These are phyloP conservation scores for Cactoblastis cactorum DNA, from an alignment of 2,888 invertebrate genomes.

Conservation along the genomic window DNA sequence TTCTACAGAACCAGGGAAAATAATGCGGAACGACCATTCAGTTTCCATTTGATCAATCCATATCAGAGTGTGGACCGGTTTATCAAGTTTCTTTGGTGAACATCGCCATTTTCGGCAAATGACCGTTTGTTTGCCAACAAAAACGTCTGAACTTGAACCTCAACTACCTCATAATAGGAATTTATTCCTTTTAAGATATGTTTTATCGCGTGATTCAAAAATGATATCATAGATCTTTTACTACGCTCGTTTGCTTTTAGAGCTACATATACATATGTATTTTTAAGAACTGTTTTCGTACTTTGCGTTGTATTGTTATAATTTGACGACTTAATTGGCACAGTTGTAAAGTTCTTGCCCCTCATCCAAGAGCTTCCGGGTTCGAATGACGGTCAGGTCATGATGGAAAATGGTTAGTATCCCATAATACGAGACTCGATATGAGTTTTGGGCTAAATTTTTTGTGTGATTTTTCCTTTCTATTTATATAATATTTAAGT, in stretches of 20 bases:
- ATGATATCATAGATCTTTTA: neutral
- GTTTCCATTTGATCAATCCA: slow-evolving; percentile 7
- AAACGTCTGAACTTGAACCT: slow-evolving; percentile 15
- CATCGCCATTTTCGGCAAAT: slow-evolving; percentile 22
- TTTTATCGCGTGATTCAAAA: neutral
- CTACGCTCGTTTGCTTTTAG: neutral
- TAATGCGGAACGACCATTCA: neutral
- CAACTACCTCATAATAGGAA: neutral
- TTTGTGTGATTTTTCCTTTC: too few species aligned
- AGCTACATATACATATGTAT: too few species aligned
- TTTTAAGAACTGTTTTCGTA: neutral
- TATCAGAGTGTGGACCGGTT: slow-evolving; percentile 24
- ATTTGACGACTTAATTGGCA: too few species aligned
- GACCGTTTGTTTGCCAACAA: slow-evolving; percentile 20
- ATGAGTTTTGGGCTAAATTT: too few species aligned
- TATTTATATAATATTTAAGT: too few species aligned
- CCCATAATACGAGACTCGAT: too few species aligned
- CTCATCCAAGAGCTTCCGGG: too few species aligned
- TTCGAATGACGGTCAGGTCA: too few species aligned
- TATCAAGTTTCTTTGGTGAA: slow-evolving; percentile 23
- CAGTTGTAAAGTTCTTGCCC: too few species aligned
- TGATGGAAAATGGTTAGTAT: too few species aligned
- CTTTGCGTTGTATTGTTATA: neutral
- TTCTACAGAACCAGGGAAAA: neutral
- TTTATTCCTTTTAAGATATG: slow-evolving; percentile 9